Conservation (phyloP, 2,888 invertebrate species). For the Prosopocoilus inquinatus region DNA sequence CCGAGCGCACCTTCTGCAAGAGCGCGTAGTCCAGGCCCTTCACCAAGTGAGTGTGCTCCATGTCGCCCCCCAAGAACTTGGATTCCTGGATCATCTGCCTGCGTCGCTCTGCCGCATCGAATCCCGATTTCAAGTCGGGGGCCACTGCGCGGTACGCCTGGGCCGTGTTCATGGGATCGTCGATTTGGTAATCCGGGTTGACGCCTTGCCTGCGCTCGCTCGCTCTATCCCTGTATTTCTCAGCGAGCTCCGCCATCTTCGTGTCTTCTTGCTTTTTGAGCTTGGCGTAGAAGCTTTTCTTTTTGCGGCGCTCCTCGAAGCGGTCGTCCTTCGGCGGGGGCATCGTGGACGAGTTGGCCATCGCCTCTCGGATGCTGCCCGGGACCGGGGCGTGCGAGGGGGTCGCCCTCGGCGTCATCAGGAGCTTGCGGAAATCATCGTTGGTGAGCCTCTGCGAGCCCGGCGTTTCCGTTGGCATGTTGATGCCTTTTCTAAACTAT, state of each 20-base stretch:
- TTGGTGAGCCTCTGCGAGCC: slow-evolving; percentile 85
- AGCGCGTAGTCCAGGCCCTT: slow-evolving; percentile 90
- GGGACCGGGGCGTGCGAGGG: slow-evolving; percentile 59
- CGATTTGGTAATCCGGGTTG: slow-evolving; percentile 75
- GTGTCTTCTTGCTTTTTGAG: slow-evolving; percentile 94
- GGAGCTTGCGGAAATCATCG: slow-evolving; percentile 92
- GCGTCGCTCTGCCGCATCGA: slow-evolving; percentile 92
- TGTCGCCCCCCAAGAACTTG: slow-evolving; percentile 99
- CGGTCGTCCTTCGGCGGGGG: slow-evolving; percentile 63
- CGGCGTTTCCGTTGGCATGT: slow-evolving; percentile 60
- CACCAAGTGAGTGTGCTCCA: slow-evolving; percentile 99
- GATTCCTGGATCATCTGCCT: slow-evolving; percentile 97
- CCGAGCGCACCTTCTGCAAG: slow-evolving; percentile 86
- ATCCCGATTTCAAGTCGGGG: slow-evolving; percentile 90
- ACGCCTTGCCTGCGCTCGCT: slow-evolving; percentile 86
- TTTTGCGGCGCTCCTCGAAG: slow-evolving; percentile 83
- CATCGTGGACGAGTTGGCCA: slow-evolving; percentile 57
- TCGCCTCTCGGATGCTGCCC: slow-evolving; percentile 68
- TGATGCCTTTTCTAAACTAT: slow-evolving; percentile 20
- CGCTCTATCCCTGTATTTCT: slow-evolving; percentile 90
- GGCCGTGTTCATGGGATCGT: slow-evolving; percentile 82
- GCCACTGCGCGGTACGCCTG: slow-evolving; percentile 81
- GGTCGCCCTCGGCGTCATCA: slow-evolving; percentile 90
- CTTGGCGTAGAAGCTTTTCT: slow-evolving; percentile 92
- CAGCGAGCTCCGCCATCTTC: slow-evolving; percentile 88